Evolutionary conservation across 2,797 vertebrate species (phyloP), one percentile per base, ranked within the genome.

Genomic region (Sebastes iracundus): DNA sequence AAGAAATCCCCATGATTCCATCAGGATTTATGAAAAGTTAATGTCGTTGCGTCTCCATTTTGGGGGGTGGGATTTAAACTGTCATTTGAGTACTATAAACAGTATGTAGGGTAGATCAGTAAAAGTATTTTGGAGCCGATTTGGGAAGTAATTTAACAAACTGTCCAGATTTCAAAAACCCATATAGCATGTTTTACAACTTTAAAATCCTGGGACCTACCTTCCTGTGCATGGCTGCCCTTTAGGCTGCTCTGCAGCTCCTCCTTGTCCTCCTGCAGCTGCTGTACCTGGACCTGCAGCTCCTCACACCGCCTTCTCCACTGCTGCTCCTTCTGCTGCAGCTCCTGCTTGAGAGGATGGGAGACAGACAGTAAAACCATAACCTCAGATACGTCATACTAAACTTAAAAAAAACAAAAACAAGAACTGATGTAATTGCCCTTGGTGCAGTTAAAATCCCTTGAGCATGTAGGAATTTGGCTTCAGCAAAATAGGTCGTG

Each of bases 161-260:
- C 5, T 58, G 27, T 14, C 35, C 35, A 20, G 10, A n/a, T 66
- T 56, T 49, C 8, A 66, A 28, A 42, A 10, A 66, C 12, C 10
- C 27, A 38, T 2, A 4, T 2, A 23, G 2, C 14, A 32, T 25
- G 42, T 23, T 74, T 66, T 7, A 69, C 3, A 10, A n/a, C 59
- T 20, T 69, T 2, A 22, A 28, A 28, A n/a, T 60, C 18, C 12
- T 67, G 2, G 22, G 13, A 22, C 91, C 30, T 88, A 97, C 97
- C 97, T 94, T 96, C 97, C 80, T 97, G 96, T 22, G 94, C 93
- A 78, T 96, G 94, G 71, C 69, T 96, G 76, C 95, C 96, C 0
- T 90, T 95, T 7, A 98, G 90, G 67, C 90, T 94, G 76, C 86
- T 94, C 75, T 96, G 89, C 32, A 98, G 95, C 88, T 95, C 95